These are phyloP conservation scores for Cryptomyrus ogoouensis DNA, from an alignment of 2,113 vertebrate species.

Conservation along the genomic window DNA sequence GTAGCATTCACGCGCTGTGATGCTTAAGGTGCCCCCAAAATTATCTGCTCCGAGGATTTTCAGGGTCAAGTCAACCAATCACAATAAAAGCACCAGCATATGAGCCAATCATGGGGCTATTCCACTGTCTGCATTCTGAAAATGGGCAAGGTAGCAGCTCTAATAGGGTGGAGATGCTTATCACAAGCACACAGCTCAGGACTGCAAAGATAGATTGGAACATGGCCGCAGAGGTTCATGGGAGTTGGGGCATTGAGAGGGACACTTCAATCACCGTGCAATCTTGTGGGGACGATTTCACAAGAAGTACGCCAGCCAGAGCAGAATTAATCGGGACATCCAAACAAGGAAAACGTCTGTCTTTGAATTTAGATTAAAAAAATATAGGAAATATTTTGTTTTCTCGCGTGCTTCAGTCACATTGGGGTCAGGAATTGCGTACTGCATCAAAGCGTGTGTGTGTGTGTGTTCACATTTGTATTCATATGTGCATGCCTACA, in stretches of 20 bases:
- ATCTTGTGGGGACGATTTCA: background rate
- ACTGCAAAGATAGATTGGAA: background rate
- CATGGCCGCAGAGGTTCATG: background rate
- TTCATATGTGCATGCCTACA: background rate
- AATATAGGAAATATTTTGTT: background rate
- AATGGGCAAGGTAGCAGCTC: background rate
- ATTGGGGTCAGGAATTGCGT: background rate
- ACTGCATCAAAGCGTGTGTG: background rate
- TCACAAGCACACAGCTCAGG: background rate
- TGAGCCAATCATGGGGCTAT: background rate
- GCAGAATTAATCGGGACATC: background rate
- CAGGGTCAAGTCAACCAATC: background rate
- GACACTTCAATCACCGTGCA: background rate
- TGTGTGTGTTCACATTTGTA: slow-evolving; percentile 3
- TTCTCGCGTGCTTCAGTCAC: background rate
- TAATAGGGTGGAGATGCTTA: background rate
- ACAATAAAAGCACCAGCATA: background rate
- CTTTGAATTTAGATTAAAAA: background rate
- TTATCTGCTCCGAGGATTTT: background rate
- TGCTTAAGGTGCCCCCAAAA: background rate
- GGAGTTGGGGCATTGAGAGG: background rate
- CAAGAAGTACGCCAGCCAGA: background rate
- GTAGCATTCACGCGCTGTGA: background rate
- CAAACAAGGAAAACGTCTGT: background rate
- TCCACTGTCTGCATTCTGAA: background rate